A percentile compares a stretch with the other conserved stretches of the same genome.
These are phyloP conservation scores for Bubo bubo DNA, from an alignment of 2,113 vertebrate species.

Conservation along the genomic window DNA sequence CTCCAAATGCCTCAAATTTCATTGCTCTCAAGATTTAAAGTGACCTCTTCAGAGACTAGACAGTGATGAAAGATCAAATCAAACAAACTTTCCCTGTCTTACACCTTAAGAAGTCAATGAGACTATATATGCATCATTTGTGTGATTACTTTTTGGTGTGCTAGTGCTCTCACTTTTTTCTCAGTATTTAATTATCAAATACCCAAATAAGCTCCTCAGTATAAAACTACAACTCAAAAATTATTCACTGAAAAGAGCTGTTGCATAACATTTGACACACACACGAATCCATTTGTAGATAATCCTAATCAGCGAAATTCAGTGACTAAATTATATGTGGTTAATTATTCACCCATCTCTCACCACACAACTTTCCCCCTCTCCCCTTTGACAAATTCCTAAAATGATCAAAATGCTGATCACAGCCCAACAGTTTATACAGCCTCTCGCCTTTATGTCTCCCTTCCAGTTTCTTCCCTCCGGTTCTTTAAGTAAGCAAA, in stretches of 20 bases:
- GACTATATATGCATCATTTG: not conserved
- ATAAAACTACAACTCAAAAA: not conserved
- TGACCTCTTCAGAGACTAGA: not conserved
- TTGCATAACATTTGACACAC: not conserved
- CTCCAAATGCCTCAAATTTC: not conserved
- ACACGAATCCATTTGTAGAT: not conserved
- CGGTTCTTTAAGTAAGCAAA: slow-evolving; percentile 29
- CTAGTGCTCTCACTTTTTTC: not conserved
- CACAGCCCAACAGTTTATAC: not conserved
- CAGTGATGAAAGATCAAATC: not conserved
- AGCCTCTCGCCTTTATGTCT: not conserved
- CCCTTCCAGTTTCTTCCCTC: not conserved
- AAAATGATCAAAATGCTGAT: slow-evolving; percentile 23
- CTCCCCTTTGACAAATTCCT: not conserved
- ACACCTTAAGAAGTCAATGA: not conserved
- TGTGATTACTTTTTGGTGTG: not conserved
- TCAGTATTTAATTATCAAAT: slow-evolving; percentile 11
- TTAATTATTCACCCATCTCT: slow-evolving; percentile 36
- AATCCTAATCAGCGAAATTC: not conserved
- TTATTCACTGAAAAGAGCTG: slow-evolving; percentile 11
- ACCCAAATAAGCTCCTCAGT: not conserved
- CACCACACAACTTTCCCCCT: not conserved
- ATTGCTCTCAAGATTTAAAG: not conserved
- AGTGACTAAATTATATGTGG: not conserved
- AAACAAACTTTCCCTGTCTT: not conserved